A percentile compares a stretch with the other conserved stretches of the same genome.
These are phyloP conservation scores for Tricholaema leucomelas DNA, from an alignment of 2,113 vertebrate species.

Conservation along the genomic window DNA sequence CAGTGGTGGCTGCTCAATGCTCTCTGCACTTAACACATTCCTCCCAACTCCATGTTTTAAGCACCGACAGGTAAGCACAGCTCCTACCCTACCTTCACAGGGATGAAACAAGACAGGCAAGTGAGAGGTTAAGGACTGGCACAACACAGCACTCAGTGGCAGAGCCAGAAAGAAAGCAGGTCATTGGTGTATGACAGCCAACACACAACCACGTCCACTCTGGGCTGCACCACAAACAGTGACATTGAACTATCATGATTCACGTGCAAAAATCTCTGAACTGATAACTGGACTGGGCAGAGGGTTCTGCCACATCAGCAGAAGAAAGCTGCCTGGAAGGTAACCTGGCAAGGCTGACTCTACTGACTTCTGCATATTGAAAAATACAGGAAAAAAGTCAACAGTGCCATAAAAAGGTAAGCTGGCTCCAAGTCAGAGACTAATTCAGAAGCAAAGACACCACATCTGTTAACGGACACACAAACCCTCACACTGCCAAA, in stretches of 20 bases:
- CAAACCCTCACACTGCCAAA: fast-evolving
- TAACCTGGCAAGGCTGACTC: fast-evolving
- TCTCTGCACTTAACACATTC: neutral
- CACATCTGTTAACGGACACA: neutral
- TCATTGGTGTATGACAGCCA: neutral
- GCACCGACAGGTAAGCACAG: fast-evolving
- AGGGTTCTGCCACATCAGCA: neutral
- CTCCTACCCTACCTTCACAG: neutral
- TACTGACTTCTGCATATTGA: neutral
- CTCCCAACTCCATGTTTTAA: neutral
- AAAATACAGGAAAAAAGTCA: neutral
- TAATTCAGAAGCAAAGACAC: neutral
- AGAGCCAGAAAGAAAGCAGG: neutral
- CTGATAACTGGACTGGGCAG: neutral
- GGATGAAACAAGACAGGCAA: neutral
- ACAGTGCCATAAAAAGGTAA: neutral
- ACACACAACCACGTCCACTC: fast-evolving
- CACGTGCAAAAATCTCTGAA: neutral
- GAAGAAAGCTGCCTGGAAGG: neutral
- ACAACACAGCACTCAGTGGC: fast-evolving
- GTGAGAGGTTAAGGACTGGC: neutral
- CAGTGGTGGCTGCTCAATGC: neutral
- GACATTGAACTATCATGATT: neutral
- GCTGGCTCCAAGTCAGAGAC: neutral
- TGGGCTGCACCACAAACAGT: fast-evolving